Base-by-base conservation (phyloP, 2,797 vertebrate genomes). In the Cynodonichthys magdalenae region DNA sequence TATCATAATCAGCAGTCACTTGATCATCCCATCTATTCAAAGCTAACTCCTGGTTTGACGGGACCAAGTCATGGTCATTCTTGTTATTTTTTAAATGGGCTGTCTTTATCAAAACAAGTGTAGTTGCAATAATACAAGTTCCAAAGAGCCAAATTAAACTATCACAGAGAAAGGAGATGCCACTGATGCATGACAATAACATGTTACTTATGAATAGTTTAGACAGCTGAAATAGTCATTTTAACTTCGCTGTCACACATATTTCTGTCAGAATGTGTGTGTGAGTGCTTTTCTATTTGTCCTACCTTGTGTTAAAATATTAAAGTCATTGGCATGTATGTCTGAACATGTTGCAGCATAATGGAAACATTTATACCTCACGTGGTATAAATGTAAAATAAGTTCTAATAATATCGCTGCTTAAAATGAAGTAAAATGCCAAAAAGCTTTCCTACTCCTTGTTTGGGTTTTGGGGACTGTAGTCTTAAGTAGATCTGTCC, bases 141-240 rank as follows among this genome's bases (percentile, higher is more conserved):
- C 19, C 28, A 51, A 63, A 53, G 19, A 14, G 27, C 24, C 24
- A 20, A 17, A 15, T 14, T 15, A 24, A 36, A 51, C 15, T 20
- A 36, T 51, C 12, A 15, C 12, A 19, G 29, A 29, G 39, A 52
- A n/a, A 41, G 9, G 17, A 62, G 34, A 52, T 53, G 5, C 15
- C 27, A 20, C 45, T 15, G 12, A 47, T 47, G 28, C 28, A 5
- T 31, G n/a, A 28, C 24, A 17, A 18, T 52, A n/a, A 10, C 5
- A 7, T 9, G 7, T 1, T 6, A 8, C 15, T 39, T 31, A 8
- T n/a, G 27, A 28, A 17, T 42, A 27, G 15, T 60, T 39, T n/a
- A 49, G 46, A 50, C 47, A 42, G 59, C 48, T 50, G 12, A 18
- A 28, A 31, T 18, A 14, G 17, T 59, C 58, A 36, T 49, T 59